A percentile compares a stretch with the other conserved stretches of the same genome.
phyloP scores from a whole-genome alignment of 2,797 vertebrate genomes.

The Macroramphosus scolopax region DNA sequence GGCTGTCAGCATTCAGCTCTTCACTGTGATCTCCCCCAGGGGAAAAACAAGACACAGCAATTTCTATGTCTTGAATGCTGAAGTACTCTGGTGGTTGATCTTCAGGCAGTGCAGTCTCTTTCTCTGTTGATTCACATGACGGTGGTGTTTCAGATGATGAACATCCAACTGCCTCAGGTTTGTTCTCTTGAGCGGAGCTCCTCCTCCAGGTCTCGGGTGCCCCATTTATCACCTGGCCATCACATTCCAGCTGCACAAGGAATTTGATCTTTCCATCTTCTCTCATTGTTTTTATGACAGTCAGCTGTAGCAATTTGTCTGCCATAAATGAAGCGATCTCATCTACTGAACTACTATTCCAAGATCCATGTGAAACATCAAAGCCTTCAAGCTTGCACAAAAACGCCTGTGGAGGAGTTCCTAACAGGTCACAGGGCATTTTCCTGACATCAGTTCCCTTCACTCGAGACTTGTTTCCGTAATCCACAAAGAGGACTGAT shows the following conservation, averaged over 20 bases:
- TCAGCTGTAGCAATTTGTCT: slow-evolving; percentile 79
- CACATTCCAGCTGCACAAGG: slow-evolving; percentile 77
- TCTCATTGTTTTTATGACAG: slow-evolving; percentile 64
- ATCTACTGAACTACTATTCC: slow-evolving; percentile 75
- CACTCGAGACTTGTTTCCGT: slow-evolving; percentile 82
- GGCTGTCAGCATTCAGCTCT: slow-evolving; percentile 11
- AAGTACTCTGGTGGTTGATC: slow-evolving; percentile 1
- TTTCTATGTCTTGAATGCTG: background rate
- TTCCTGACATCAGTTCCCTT: slow-evolving; percentile 68
- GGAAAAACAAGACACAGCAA: background rate
- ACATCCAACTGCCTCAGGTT: slow-evolving; percentile 4
- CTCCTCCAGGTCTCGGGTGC: slow-evolving; percentile 79
- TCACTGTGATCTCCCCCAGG: slow-evolving; percentile 1
- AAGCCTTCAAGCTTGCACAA: slow-evolving; percentile 87
- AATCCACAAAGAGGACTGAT: slow-evolving; percentile 85
- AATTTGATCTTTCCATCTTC: slow-evolving; percentile 59
- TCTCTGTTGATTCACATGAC: slow-evolving; percentile 5
- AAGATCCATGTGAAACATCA: slow-evolving; percentile 73
- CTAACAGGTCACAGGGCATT: slow-evolving; percentile 75
- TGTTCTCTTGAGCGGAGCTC: slow-evolving; percentile 12
- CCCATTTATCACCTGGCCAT: slow-evolving; percentile 78
- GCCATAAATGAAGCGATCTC: slow-evolving; percentile 73
- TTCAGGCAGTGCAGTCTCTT: background rate
- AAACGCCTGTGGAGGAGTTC: slow-evolving; percentile 83
- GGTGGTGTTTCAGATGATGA: background rate